Evolutionary conservation across 2,888 invertebrate genomes (phyloP).

Genomic region (Netelia melanura): DNA sequence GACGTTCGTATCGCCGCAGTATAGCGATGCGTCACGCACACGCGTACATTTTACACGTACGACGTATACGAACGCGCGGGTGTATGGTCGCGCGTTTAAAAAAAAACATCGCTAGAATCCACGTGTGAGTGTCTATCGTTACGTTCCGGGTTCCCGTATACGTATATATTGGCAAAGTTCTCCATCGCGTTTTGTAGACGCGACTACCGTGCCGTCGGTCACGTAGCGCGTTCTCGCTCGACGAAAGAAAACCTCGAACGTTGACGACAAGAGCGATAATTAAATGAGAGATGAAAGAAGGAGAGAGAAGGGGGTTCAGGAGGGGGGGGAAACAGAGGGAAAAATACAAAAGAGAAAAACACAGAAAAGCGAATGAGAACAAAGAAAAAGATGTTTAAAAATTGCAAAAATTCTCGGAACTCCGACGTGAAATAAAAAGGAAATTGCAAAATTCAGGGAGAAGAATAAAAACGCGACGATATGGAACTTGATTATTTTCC

Average conservation of each 20-base stretch:
- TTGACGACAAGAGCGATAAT: constrained; percentile 52
- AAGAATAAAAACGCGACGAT: background rate
- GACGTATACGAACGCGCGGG: background rate
- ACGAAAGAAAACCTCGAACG: constrained; percentile 46
- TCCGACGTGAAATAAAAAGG: background rate
- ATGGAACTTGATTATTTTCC: background rate
- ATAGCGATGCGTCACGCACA: background rate
- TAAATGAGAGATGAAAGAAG: constrained; percentile 22
- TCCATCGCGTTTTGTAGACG: background rate
- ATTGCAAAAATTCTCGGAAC: background rate
- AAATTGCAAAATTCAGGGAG: background rate
- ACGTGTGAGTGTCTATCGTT: constrained; percentile 13
- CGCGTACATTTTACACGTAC: background rate
- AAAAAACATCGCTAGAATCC: background rate
- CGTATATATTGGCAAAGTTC: constrained; percentile 9
- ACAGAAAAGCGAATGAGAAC: background rate
- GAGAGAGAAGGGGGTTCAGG: constrained; percentile 8
- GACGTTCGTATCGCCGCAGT: background rate
- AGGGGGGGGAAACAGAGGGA: constrained; percentile 17
- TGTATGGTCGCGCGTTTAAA: no score
- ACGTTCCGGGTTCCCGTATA: constrained; percentile 13
- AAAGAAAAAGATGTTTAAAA: background rate
- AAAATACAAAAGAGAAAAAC: background rate
- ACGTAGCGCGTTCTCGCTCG: constrained; percentile 48
- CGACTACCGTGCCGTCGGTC: constrained; percentile 50